A percentile compares a stretch with the other conserved stretches of the same genome.
Evolutionary conservation across 2,113 vertebrate genomes (phyloP).

Genomic region (Edolisoma coerulescens): DNA sequence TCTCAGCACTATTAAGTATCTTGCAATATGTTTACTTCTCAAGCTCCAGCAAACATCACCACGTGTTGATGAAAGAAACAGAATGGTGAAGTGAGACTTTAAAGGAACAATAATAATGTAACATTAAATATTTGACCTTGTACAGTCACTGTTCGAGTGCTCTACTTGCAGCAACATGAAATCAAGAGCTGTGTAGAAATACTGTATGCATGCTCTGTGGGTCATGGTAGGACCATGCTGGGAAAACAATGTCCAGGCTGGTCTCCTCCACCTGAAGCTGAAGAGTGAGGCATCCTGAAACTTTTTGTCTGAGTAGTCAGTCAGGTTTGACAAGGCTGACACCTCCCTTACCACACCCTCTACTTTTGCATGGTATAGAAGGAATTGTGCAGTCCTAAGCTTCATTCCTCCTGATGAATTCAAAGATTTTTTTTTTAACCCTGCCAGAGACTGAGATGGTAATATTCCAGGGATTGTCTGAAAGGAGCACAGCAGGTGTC

Average conservation of each 20-base stretch:
- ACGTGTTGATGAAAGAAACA: background rate
- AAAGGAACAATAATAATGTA: background rate
- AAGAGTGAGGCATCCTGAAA: constrained; percentile 56
- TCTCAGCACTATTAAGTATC: background rate
- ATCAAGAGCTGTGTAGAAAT: background rate
- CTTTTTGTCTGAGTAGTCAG: constrained; percentile 22
- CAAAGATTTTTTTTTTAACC: background rate
- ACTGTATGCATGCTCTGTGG: background rate
- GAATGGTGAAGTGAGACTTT: background rate
- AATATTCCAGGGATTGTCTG: background rate
- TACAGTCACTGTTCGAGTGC: background rate
- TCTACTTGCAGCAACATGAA: background rate
- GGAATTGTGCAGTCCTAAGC: background rate
- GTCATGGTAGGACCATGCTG: background rate
- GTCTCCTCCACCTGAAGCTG: constrained; percentile 27
- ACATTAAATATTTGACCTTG: background rate
- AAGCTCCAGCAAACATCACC: background rate
- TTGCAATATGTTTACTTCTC: background rate
- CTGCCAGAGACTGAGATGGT: background rate
- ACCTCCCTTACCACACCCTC: constrained; percentile 51
- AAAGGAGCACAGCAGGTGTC: background rate
- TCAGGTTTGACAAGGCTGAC: constrained; percentile 60
- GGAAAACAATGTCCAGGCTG: background rate
- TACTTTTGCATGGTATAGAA: constrained; percentile 26
- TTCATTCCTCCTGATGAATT: background rate